Conservation (phyloP, 1,140 invertebrate genomes). For the Dinoponera quadriceps region DNA sequence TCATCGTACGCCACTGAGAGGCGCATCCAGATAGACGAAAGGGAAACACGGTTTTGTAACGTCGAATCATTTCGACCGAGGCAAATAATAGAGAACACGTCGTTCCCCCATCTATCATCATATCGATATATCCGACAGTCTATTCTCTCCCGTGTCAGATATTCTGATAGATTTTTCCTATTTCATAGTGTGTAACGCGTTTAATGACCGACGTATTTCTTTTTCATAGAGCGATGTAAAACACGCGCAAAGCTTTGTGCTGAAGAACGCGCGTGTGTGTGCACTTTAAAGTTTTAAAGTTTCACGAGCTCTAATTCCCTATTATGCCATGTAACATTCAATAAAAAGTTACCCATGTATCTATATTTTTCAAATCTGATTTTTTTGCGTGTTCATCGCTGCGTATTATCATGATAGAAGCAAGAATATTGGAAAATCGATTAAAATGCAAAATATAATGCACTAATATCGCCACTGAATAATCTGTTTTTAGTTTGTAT, state of each 20-base stretch:
- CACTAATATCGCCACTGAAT: too few relatives aligned
- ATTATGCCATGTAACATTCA: too few relatives aligned
- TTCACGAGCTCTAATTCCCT: background rate
- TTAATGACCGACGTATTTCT: slow-evolving; percentile 10
- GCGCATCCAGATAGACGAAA: slow-evolving; percentile 24
- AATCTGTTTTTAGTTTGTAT: too few relatives aligned
- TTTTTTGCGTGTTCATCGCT: too few relatives aligned
- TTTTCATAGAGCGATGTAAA: background rate
- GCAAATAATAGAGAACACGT: slow-evolving; percentile 13
- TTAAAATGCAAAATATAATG: too few relatives aligned
- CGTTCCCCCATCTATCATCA: background rate
- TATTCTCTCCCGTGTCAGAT: background rate
- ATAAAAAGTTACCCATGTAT: too few relatives aligned
- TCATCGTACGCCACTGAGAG: slow-evolving; percentile 23
- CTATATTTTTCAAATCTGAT: too few relatives aligned
- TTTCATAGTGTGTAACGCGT: background rate
- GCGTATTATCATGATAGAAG: too few relatives aligned
- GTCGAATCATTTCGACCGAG: background rate
- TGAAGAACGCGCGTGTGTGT: too few relatives aligned
- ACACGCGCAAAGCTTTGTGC: background rate
- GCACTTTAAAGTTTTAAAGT: background rate
- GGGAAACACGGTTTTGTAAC: slow-evolving; percentile 7
- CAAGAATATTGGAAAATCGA: too few relatives aligned
- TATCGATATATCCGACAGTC: background rate
- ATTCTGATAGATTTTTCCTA: background rate